Conservation (phyloP, 2,888 invertebrate species). For the Campoletis raptor region DNA sequence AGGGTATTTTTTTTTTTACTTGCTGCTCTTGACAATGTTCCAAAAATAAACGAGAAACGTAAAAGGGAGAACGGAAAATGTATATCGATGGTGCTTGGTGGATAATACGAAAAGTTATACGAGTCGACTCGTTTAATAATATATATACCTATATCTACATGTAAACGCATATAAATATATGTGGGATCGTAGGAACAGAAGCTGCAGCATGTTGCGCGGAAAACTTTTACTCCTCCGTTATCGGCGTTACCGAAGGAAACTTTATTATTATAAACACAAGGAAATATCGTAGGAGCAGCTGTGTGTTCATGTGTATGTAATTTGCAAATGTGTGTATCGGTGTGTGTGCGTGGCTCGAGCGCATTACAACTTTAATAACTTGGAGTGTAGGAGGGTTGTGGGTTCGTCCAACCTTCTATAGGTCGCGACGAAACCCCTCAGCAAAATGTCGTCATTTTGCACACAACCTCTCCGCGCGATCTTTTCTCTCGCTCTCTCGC, state of each 20-base stretch:
- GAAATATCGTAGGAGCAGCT: constrained; percentile 64
- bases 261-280: constrained; percentile 68
- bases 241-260: constrained; percentile 63
- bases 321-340: neutral
- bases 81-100: constrained; percentile 33
- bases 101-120: constrained; percentile 53
- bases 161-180: neutral
- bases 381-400: constrained; percentile 53
- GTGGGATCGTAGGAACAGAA: constrained; percentile 40
- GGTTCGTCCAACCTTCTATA: constrained; percentile 44
- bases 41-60: constrained; percentile 24
- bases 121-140: constrained; percentile 28
- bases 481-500: constrained; percentile 50
- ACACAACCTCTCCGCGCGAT: constrained; percentile 73
- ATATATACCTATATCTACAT: constrained; percentile 7
- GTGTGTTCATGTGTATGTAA: constrained; percentile 1
- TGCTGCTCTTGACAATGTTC: constrained; percentile 11
- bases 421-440: constrained; percentile 48
- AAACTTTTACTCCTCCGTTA: constrained; percentile 57
- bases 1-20: neutral
- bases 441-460: constrained; percentile 56
- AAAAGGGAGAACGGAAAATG: neutral
- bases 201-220: constrained; percentile 48
- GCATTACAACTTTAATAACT: constrained; percentile 80
- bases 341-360: constrained; percentile 51